Evolutionary conservation across 2,113 vertebrate genomes (phyloP).

Genomic region (Lipophrys pholis): DNA sequence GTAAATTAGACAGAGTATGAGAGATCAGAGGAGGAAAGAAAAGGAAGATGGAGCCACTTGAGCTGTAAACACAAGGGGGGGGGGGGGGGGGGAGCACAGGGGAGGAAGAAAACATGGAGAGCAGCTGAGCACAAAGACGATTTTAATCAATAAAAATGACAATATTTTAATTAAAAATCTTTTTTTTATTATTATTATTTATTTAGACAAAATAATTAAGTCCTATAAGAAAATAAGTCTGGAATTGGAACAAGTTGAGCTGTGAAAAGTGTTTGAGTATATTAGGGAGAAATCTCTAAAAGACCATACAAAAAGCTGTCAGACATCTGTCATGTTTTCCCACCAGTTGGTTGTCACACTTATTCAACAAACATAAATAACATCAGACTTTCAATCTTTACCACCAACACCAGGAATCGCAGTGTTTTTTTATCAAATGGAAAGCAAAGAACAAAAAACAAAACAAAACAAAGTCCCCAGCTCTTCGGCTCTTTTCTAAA

Average conservation of each 20-base stretch:
- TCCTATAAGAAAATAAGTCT: constrained; percentile 20
- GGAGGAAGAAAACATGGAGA: constrained; percentile 12
- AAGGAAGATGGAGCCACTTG: constrained; percentile 37
- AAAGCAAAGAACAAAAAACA: constrained; percentile 6
- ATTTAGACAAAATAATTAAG: constrained; percentile 66
- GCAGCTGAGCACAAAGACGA: constrained; percentile 11
- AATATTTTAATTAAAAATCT: constrained; percentile 37
- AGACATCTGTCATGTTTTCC: neutral
- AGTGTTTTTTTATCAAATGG: constrained; percentile 1
- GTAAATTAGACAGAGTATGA: constrained; percentile 54
- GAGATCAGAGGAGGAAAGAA: constrained; percentile 53
- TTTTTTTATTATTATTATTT: constrained; percentile 40
- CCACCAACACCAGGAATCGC: constrained; percentile 20
- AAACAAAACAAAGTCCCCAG: constrained; percentile 1
- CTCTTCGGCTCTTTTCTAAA: neutral
- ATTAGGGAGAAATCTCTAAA: neutral
- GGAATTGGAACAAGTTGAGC: constrained; percentile 18
- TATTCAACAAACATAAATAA: constrained; percentile 36
- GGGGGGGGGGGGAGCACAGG: neutral
- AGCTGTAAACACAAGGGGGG: constrained; percentile 40
- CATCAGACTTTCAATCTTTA: constrained; percentile 18
- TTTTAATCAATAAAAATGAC: constrained; percentile 34
- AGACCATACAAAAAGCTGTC: neutral
- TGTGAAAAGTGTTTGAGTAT: neutral
- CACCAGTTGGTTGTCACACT: neutral